A percentile compares a stretch with the other conserved stretches of the same genome.
Evolutionary conservation across 2,797 vertebrate species (phyloP).

Genomic region (Moxostoma hubbsi): DNA sequence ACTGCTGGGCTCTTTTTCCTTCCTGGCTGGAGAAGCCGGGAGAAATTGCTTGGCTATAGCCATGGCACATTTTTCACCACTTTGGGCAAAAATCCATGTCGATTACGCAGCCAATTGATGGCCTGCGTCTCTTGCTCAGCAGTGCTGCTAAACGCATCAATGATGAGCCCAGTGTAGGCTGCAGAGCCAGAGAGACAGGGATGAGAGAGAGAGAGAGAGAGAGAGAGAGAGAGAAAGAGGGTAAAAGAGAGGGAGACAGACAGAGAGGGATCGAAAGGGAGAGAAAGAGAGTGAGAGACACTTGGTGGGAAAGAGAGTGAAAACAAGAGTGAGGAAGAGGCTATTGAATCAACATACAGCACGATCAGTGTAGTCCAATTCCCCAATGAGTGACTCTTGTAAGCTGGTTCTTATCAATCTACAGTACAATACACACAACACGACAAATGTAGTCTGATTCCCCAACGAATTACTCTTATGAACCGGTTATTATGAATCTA

Average conservation of each 20-base stretch:
- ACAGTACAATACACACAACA: no score
- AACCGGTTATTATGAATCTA: no score
- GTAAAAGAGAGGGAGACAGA: slow-evolving; percentile 23
- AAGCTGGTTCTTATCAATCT: no score
- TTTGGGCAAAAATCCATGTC: slow-evolving; percentile 65
- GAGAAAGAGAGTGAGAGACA: slow-evolving; percentile 21
- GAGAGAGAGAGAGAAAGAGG: slow-evolving; percentile 12
- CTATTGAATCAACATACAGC: background rate
- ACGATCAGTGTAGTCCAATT: no score
- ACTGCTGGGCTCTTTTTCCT: slow-evolving; percentile 35
- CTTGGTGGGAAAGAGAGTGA: background rate
- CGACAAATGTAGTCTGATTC: no score
- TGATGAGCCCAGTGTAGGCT: slow-evolving; percentile 56
- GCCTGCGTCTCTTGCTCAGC: slow-evolving; percentile 54
- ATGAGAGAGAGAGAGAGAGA: slow-evolving; percentile 21
- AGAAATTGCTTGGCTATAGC: slow-evolving; percentile 62
- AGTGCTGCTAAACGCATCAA: slow-evolving; percentile 59
- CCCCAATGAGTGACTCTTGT: no score
- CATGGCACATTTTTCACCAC: slow-evolving; percentile 61
- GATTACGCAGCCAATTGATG: slow-evolving; percentile 61
- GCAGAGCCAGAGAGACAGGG: slow-evolving; percentile 39
- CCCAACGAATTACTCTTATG: no score
- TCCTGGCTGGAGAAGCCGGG: slow-evolving; percentile 40
- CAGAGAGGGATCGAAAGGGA: slow-evolving; percentile 12
- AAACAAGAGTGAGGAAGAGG: background rate